Evolutionary conservation across 2,797 vertebrate species (phyloP), one percentile per base, ranked within the genome.

Genomic region (Chaunax sp.): DNA sequence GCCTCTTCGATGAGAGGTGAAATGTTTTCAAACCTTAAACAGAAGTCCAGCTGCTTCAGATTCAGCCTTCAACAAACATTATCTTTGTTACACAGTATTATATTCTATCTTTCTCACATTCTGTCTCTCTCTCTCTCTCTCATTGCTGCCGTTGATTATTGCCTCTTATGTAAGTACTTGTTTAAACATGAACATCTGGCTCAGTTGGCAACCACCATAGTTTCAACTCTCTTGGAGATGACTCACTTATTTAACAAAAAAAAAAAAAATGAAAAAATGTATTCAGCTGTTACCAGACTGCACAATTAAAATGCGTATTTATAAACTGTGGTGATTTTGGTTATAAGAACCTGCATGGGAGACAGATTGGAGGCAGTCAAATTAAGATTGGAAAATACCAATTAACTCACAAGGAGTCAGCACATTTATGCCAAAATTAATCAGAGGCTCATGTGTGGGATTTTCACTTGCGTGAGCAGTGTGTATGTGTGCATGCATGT

Each of bases 161-260:
- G 41, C 50, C 69, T 81, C 57, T 79, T 73, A 76, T 71, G 52
- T 43, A 77, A 79, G 65, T 64, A 63, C 26, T 58, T 77, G 51
- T 73, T 75, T 61, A 79, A 72, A 80, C 71, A 55, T 55, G 57
- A 77, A 87, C 82, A 86, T 79, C 78, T 87, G 78, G 54, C 77
- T 72, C 43, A 25, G 19, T 67, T 80, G 76, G 74, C 72, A 76
- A 78, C 77, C 57, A 40, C 69, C 28, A 49, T 54, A 16, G 38
- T 6, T 40, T 40, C 38, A 16, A 12, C 11, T 16, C 75, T 62
- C 62, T 50, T 58, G 57, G 47, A 80, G 65, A 19, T 67, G 56
- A 74, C 49, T 67, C 62, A 66, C 58, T 72, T 53, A n/a, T 40
- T 67, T 59, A 16, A 53, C 35, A 71, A 35, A 43, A 60, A 50